A percentile compares a stretch with the other conserved stretches of the same genome.
phyloP scores from a whole-genome alignment of 2,797 vertebrate species.

The Percopsis omiscomaycus region DNA sequence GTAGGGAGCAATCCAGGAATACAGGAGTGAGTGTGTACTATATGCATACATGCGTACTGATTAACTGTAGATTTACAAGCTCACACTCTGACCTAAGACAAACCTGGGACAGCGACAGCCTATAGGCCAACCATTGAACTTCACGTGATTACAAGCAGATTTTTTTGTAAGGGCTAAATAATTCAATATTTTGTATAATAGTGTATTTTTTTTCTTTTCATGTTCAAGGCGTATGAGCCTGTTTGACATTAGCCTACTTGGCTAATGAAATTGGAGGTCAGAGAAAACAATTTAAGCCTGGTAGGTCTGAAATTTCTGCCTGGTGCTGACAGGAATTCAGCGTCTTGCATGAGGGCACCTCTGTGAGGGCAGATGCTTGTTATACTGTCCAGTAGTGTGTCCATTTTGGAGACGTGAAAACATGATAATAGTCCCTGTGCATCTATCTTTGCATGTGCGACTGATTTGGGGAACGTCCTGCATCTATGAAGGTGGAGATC shows the following conservation, averaged over 20 bases:
- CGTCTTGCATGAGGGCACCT: neutral
- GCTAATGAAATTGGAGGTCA: no score
- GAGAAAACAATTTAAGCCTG: no score
- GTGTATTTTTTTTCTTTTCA: no score
- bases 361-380: neutral
- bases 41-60: conserved; percentile 22
- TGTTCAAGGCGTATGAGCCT: no score
- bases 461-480: conserved; percentile 2
- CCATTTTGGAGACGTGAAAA: neutral
- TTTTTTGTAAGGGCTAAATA: no score
- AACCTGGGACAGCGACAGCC: conserved; percentile 74
- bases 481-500: conserved; percentile 1
- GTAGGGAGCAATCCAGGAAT: no score
- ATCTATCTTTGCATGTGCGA: neutral
- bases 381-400: no score
- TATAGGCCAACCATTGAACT: conserved; percentile 42
- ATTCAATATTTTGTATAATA: no score
- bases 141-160: no score
- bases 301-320: neutral
- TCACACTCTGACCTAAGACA: conserved; percentile 63
- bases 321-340: neutral
- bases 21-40: no score
- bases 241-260: no score
- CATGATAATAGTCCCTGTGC: neutral
- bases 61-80: conserved; percentile 62